Evolutionary conservation across 2,888 invertebrate species (phyloP), one percentile per base, ranked within the genome.

Genomic region (Neuroscelio doddi): DNA sequence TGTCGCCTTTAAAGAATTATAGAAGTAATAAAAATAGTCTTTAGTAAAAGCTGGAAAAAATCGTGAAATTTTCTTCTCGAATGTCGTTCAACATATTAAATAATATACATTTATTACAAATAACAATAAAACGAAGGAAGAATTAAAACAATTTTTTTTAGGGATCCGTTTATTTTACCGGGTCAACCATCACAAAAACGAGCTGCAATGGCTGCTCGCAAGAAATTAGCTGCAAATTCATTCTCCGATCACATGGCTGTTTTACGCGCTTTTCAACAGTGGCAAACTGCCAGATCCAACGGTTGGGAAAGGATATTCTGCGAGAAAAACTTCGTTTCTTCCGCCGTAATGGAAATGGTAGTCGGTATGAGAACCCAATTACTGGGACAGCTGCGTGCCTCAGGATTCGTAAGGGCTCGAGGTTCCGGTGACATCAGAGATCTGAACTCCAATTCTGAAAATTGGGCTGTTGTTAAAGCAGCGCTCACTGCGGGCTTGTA

Each of bases 191-290:
- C 90, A 10, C 87, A 92, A 72, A 90, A 89, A 79, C 85, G 87
- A 27, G 89, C 90, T 0, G 90, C 91, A 10, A 80, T 86, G 41
- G 86, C 88, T 1, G 87, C 86, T 5, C 87, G 93, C 12, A 90
- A 90, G 68, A 89, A 90, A 51, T 90, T 97, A 68, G 89, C 93
- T 0, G 89, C 90, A 0, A 90, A 91, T 16, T 90, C 93, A 4
- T 91, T 88, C 75, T 97, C 97, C 69, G 98, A 99, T 82, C 97
- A 98, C 78, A 91, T 97, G 89, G 90, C 92, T 3, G 86, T 96
- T 47, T 84, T 98, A 1, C 86, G 93, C 58, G 92, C 93, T 0
- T 96, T 95, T 84, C 93, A 91, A 75, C 87, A 87, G 8, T 90
- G 90, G 90, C 89, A 84, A 47, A 87, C 88, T 8, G 89, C 90